Evolutionary conservation across 2,113 vertebrate genomes (phyloP).

Genomic region (Pseudorhombus dupliciocellatus): DNA sequence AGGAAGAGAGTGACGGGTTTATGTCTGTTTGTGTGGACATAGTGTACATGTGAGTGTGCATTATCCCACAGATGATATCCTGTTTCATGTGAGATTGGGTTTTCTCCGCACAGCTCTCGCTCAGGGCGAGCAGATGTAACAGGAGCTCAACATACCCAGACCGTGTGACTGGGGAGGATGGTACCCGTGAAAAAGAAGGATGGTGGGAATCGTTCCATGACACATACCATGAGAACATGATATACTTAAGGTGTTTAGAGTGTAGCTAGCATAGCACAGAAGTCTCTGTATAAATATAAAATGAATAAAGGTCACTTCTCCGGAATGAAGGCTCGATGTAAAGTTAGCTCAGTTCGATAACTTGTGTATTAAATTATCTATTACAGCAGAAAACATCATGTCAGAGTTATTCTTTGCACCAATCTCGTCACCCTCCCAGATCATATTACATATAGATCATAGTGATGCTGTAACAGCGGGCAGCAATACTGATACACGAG

Average conservation of each 20-base stretch:
- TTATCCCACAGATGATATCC: slow-evolving; percentile 16
- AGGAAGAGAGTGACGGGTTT: neutral
- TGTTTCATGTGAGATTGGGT: slow-evolving; percentile 30
- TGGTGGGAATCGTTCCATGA: slow-evolving; percentile 24
- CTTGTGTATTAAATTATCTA: too few species aligned
- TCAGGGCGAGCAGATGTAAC: slow-evolving; percentile 27
- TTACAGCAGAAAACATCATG: too few species aligned
- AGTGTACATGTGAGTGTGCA: slow-evolving; percentile 2
- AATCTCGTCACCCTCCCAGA: too few species aligned
- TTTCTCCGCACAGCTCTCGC: slow-evolving; percentile 20
- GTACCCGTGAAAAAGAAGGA: slow-evolving; percentile 11
- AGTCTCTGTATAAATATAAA: neutral
- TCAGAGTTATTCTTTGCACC: too few species aligned
- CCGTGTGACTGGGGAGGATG: slow-evolving; percentile 2
- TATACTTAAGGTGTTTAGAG: slow-evolving; percentile 7
- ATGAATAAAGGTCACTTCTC: slow-evolving; percentile 2
- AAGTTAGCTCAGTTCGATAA: too few species aligned
- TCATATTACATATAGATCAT: too few species aligned
- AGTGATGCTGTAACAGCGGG: too few species aligned
- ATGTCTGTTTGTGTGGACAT: slow-evolving; percentile 5
- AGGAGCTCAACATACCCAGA: slow-evolving; percentile 11
- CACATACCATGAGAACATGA: slow-evolving; percentile 21
- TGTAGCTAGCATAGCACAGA: neutral
- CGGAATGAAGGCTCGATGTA: slow-evolving; percentile 1
- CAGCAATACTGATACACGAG: too few species aligned